phyloP scores from a whole-genome alignment of 1,140 invertebrate genomes.

The Drosophila fuyamai region DNA sequence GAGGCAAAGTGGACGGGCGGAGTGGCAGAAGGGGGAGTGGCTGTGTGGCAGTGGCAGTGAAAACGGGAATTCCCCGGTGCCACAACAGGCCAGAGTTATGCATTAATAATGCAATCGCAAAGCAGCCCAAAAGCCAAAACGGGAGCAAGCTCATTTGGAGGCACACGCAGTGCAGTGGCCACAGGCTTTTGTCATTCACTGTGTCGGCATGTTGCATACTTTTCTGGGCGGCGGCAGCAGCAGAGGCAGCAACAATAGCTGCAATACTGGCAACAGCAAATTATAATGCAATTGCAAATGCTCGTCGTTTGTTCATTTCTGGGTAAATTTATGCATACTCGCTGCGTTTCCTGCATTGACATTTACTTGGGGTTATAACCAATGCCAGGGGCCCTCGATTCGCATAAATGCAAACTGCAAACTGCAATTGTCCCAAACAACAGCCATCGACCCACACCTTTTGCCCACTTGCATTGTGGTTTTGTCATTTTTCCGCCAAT shows the following conservation, averaged over 20 bases:
- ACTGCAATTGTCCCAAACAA: slow-evolving; percentile 36
- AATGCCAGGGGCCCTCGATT: slow-evolving; percentile 48
- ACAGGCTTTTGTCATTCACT: slow-evolving; percentile 40
- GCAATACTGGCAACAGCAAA: slow-evolving; percentile 54
- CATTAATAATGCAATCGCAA: slow-evolving; percentile 71
- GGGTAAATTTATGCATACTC: slow-evolving; percentile 65
- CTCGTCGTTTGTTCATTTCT: slow-evolving; percentile 33
- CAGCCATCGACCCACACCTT: slow-evolving; percentile 27
- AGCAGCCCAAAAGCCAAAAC: slow-evolving; percentile 42
- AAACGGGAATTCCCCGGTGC: slow-evolving; percentile 7
- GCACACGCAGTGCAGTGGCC: slow-evolving; percentile 14
- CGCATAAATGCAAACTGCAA: slow-evolving; percentile 55
- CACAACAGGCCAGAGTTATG: slow-evolving; percentile 60
- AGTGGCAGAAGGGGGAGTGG: background rate
- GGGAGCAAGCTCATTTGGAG: slow-evolving; percentile 58
- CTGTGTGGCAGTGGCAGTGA: slow-evolving; percentile 7
- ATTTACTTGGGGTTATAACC: slow-evolving; percentile 78
- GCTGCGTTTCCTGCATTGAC: slow-evolving; percentile 72
- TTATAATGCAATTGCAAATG: slow-evolving; percentile 76
- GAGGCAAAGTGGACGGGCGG: slow-evolving; percentile 4
- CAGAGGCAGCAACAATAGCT: slow-evolving; percentile 5
- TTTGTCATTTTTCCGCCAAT: slow-evolving; percentile 60
- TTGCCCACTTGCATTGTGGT: slow-evolving; percentile 23
- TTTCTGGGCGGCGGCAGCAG: slow-evolving; percentile 12
- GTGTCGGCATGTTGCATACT: slow-evolving; percentile 41